A percentile compares a stretch with the other conserved stretches of the same genome.
phyloP scores from a whole-genome alignment of 2,113 vertebrate genomes.

The Ornithorhynchus anatinus region DNA sequence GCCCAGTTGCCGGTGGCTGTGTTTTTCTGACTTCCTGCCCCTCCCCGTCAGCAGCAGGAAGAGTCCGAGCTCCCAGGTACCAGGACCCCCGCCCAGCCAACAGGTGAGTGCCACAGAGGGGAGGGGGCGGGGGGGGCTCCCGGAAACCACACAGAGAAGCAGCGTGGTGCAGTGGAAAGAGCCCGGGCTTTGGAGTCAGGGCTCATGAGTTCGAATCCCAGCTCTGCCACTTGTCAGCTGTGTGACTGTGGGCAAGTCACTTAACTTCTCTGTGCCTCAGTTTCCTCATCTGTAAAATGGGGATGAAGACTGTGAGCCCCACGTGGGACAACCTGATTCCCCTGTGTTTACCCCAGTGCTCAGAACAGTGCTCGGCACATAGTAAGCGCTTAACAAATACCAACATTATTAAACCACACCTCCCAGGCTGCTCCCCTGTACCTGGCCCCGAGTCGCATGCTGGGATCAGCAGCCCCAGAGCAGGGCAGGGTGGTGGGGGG shows the following conservation, averaged over 20 bases:
- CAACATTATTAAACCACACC: background rate
- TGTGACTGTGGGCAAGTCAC: too few species aligned
- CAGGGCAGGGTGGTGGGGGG: background rate
- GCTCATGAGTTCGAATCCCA: too few species aligned
- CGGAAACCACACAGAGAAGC: background rate
- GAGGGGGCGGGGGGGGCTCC: background rate
- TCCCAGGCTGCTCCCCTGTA: background rate
- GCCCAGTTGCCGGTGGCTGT: background rate
- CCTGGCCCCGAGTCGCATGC: background rate
- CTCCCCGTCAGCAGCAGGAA: slow-evolving; percentile 66
- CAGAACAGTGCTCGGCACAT: too few species aligned
- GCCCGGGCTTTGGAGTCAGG: too few species aligned
- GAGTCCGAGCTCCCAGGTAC: slow-evolving; percentile 73
- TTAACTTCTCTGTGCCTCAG: too few species aligned
- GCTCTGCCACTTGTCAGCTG: too few species aligned
- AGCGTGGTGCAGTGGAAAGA: too few species aligned
- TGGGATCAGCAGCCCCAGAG: background rate
- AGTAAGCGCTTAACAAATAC: too few species aligned
- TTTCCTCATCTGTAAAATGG: too few species aligned
- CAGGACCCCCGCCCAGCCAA: slow-evolving; percentile 64
- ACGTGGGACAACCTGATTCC: too few species aligned
- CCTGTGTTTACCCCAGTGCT: too few species aligned
- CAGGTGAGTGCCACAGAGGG: slow-evolving; percentile 7
- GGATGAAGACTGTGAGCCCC: too few species aligned
- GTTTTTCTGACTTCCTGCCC: background rate